phyloP scores from a whole-genome alignment of 2,888 invertebrate species.

The Lymantria monacha region DNA sequence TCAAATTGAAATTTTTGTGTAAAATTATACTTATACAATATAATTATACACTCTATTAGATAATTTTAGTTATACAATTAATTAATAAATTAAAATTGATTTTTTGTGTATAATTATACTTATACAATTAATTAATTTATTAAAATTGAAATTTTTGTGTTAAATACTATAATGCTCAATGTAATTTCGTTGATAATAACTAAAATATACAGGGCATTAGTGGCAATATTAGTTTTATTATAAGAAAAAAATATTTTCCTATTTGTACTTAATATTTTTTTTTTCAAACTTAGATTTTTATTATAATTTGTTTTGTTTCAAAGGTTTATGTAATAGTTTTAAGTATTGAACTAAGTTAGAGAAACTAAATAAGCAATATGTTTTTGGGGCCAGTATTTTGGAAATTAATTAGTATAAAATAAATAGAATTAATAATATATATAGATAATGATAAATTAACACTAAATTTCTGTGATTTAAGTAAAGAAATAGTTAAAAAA shows the following conservation, averaged over 20 bases:
- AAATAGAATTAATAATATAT: conserved; percentile 3
- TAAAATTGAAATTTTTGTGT: not conserved
- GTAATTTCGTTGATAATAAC: conserved; percentile 22
- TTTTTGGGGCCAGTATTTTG: conserved; percentile 66
- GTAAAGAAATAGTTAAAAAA: conserved; percentile 1
- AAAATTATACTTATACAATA: not conserved
- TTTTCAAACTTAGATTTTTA: conserved; percentile 16
- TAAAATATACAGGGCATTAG: conserved; percentile 50
- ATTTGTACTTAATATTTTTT: conserved; percentile 22
- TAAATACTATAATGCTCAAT: conserved; percentile 28
- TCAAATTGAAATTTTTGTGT: not conserved
- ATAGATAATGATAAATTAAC: conserved; percentile 3
- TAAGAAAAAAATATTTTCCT: conserved; percentile 28
- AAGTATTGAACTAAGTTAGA: conserved; percentile 3
- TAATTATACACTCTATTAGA: not conserved
- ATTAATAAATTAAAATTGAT: not conserved
- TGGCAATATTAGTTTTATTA: conserved; percentile 61
- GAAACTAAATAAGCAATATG: conserved; percentile 21
- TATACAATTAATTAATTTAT: not conserved
- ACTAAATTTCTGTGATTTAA: conserved; percentile 12
- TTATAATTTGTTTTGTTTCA: conserved; percentile 57
- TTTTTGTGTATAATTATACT: not conserved
- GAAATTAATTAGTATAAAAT: conserved; percentile 44
- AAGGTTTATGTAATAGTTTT: conserved; percentile 49
- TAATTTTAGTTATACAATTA: not conserved